Percentiles rank a stretch among this genome's conserved stretches.
phyloP scores from a whole-genome alignment of 2,888 invertebrate genomes.

The Litoditis marina region DNA sequence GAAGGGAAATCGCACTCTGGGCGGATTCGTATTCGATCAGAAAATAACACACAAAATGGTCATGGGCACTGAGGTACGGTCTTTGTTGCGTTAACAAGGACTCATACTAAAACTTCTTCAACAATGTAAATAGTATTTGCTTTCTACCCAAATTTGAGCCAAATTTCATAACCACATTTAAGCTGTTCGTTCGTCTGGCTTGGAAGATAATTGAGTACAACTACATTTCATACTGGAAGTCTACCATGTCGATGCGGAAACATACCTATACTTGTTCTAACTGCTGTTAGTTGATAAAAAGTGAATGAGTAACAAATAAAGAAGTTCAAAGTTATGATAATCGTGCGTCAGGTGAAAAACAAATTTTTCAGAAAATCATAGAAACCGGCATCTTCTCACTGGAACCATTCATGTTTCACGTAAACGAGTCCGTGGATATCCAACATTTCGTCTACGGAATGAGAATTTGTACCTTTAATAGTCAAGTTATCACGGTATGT shows the following conservation, averaged over 20 bases:
- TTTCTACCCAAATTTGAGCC: too few relatives aligned
- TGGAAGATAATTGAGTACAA: too few relatives aligned
- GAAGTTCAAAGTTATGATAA: too few relatives aligned
- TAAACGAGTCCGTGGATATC: constrained; percentile 36
- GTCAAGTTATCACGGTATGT: constrained; percentile 24
- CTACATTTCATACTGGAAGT: too few relatives aligned
- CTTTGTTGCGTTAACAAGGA: too few relatives aligned
- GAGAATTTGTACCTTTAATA: constrained; percentile 45
- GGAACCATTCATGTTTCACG: constrained; percentile 44
- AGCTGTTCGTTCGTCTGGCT: too few relatives aligned
- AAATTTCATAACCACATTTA: too few relatives aligned
- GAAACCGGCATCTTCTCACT: constrained; percentile 33
- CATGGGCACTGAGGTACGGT: constrained; percentile 25
- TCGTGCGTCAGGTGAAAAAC: too few relatives aligned
- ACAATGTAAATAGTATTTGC: neutral
- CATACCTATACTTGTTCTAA: too few relatives aligned
- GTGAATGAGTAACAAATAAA: too few relatives aligned
- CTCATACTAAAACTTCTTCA: neutral
- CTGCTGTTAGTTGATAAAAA: too few relatives aligned
- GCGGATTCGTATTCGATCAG: constrained; percentile 4
- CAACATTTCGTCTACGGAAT: constrained; percentile 41
- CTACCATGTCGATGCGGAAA: neutral
- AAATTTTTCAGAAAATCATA: constrained; percentile 32
- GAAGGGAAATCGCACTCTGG: constrained; percentile 1
- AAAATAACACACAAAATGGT: constrained; percentile 29